Evolutionary conservation across 1,140 invertebrate genomes (phyloP), one percentile per base, ranked within the genome.

Genomic region (Euura saliciscinereae): DNA sequence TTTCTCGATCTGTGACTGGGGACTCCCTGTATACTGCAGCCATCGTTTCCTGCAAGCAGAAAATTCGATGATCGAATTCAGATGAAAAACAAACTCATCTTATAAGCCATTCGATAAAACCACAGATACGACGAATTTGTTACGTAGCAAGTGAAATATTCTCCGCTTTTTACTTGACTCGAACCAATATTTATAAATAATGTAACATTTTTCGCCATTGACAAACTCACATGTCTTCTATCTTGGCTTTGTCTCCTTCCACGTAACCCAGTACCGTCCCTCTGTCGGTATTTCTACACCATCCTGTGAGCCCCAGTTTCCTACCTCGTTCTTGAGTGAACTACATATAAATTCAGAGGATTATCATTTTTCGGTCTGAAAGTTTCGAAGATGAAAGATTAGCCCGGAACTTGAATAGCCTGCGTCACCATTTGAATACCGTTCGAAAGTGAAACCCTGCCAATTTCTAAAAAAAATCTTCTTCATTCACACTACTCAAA

Each of bases 181-280:
- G 45, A 69, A 28, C 28, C 1, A 28, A 28, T 28, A 28, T 42
- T 69, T 44, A 11, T 44, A 11, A 44, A n/a, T 42, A 70, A 2
- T 2, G 2, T 43, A 43, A 11, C 2, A 6, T 72, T 72, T 44
- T 11, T 42, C 13, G 28, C 68, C 11, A 72, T 43, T 70, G 28
- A 5, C 10, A 59, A 43, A 88, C 89, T 90, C 89, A 94, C 93
- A 95, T 94, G 79, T 89, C 78, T 66, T 90, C 85, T 13, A 96
- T 79, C 83, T 92, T 91, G 2, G 87, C 81, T 68, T 84, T 76
- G 6, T 89, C 86, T 59, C 94, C 94, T 86, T 95, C 90, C 42
- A 94, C 78, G 69, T 89, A 87, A 10, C 94, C 94, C 44, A 91
- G 79, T 2, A 96, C 94, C 4, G 94, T 95, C n/a, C 90, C 91